A percentile compares a stretch with the other conserved stretches of the same genome.
These are phyloP conservation scores for Diceros bicornis DNA, from an alignment of 2,797 vertebrate genomes.

Conservation along the genomic window DNA sequence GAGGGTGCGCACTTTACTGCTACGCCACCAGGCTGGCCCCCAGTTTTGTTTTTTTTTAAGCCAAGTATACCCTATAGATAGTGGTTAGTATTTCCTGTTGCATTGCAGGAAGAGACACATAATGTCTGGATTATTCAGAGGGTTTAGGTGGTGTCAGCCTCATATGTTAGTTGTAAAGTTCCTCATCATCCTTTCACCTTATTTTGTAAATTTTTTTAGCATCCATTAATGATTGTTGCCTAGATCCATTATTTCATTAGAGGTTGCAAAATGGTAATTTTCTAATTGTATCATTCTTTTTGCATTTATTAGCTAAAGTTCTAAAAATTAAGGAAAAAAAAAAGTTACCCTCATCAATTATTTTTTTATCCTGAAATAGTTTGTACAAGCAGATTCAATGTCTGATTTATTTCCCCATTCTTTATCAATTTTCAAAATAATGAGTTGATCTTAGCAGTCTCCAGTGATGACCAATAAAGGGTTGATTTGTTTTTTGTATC, in stretches of 20 bases:
- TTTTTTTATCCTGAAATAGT: neutral
- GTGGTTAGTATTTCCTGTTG: neutral
- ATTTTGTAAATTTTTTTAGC: neutral
- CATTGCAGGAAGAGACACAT: neutral
- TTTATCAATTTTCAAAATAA: conserved; percentile 45
- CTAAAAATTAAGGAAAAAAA: neutral
- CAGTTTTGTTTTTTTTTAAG: neutral
- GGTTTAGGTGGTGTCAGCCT: neutral
- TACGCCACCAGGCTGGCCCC: too few species aligned
- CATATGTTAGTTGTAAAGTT: neutral
- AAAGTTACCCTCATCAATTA: neutral
- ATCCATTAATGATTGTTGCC: neutral
- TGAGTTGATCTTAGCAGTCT: neutral
- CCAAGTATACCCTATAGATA: neutral
- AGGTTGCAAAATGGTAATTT: neutral
- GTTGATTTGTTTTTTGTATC: neutral
- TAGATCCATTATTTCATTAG: conserved; percentile 1
- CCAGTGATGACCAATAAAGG: neutral
- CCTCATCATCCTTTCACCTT: neutral
- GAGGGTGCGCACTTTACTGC: too few species aligned
- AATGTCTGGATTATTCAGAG: neutral
- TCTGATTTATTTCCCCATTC: neutral
- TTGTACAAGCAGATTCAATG: neutral
- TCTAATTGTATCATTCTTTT: neutral
- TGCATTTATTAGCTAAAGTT: conserved; percentile 8